Conservation (phyloP, 2,888 invertebrate genomes). For the Pteria penguin region DNA sequence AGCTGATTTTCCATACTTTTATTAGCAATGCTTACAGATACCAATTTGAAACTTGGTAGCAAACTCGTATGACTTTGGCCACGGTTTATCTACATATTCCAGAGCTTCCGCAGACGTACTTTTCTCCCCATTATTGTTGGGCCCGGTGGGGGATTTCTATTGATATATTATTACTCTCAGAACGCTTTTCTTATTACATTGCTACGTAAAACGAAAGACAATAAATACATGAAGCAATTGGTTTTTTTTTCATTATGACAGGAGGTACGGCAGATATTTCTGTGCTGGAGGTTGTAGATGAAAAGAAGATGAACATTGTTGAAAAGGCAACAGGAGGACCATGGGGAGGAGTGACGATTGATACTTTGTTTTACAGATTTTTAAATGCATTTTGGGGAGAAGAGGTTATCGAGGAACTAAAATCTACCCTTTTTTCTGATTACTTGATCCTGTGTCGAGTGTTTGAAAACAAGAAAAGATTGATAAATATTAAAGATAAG, state of each 20-base stretch:
- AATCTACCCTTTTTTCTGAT: constrained; percentile 14
- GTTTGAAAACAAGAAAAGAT: constrained; percentile 29
- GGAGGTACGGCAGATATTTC: constrained; percentile 37
- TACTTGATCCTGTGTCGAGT: constrained; percentile 10
- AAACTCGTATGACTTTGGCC: too few species aligned
- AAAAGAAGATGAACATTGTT: constrained; percentile 20
- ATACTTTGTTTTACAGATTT: constrained; percentile 3
- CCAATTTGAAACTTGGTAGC: too few species aligned
- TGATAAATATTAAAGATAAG: constrained; percentile 12
- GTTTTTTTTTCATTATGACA: background rate
- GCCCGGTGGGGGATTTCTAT: too few species aligned
- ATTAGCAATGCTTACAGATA: too few species aligned
- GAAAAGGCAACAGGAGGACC: constrained; percentile 20
- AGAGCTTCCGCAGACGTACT: too few species aligned
- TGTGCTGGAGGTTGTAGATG: constrained; percentile 11
- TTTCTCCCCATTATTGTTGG: too few species aligned
- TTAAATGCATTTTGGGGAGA: constrained; percentile 13
- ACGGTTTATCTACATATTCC: too few species aligned
- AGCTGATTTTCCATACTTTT: too few species aligned
- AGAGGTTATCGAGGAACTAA: constrained; percentile 17
- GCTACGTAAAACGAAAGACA: too few species aligned
- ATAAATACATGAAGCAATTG: background rate
- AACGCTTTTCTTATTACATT: too few species aligned
- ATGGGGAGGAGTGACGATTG: constrained; percentile 24
- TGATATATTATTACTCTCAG: too few species aligned